Base-by-base conservation (phyloP, 2,113 vertebrate species). In the Coptodon bakossiorum region DNA sequence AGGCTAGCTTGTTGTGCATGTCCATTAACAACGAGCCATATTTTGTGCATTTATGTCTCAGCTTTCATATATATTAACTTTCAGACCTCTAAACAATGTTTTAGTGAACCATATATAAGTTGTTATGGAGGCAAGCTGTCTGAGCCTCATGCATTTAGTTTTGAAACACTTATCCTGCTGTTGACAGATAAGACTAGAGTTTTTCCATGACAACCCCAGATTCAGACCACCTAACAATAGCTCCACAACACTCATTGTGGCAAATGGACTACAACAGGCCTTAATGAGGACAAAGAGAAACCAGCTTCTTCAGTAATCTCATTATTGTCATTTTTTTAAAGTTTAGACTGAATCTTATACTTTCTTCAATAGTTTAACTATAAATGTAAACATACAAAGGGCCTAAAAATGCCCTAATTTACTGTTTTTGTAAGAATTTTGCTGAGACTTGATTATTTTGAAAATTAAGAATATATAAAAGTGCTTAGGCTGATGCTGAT, bases 101-200 rank as follows among this genome's bases (percentile, higher is more conserved):
- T 83, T 29, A 71, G 16, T 52, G 56, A 76, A 34, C 73, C 43
- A 53, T 50, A 50, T 61, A 29, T 63, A 80, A 56, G 48, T 81
- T 87, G 81, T 83, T 82, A 13, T 54, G 83, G 83, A 90, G 88
- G 87, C 87, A 80, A 40, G 80, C 85, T 85, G 90, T 91, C 90
- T 90, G 88, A 90, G 88, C 54, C 24, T 43, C 19, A 22, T 92
- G 73, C 84, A 71, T 90, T 90, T 89, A 80, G 92, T 89, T 94
- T 86, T 92, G 92, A 93, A 95, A 93, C 87, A 84, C 89, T 91
- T 92, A 95, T 91, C 94, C 92, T 59, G 13, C 11, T 29, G 91
- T 50, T 93, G 93, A 95, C 91, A 93, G 94, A 94, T 38, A 73
- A 92, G 90, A 91, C 86, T 43, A 24, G 88, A 91, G 76, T 90